Evolutionary conservation across 2,113 vertebrate species (phyloP), one percentile per base, ranked within the genome.

Genomic region (Marmota monax): DNA sequence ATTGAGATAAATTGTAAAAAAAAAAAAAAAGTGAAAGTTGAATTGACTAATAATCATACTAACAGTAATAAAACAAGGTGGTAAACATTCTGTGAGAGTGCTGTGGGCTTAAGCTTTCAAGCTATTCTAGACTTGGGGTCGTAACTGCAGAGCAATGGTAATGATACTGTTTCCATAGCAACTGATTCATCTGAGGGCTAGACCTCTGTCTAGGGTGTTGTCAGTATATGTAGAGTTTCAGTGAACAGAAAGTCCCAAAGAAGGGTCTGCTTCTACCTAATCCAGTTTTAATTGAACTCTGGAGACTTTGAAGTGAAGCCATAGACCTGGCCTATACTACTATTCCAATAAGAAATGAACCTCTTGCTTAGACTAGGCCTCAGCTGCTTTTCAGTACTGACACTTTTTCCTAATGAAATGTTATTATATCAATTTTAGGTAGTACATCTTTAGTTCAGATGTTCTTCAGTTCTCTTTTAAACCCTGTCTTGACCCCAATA

Each of bases 231-330:
- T 95, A 98, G 98, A 98, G 98, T 98, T 98, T 93, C 97, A 96
- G 98, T 97, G 98, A 98, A 97, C 98, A 91, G 97, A 73, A 98
- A 72, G 98, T 98, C 98, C 96, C 98, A 97, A 97, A 97, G 98
- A 98, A 98, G 98, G 98, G 96, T 95, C 98, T 98, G 98, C 98
- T 98, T 98, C 98, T 95, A 98, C 98, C 98, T 99, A 99, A 99
- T 99, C 99, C 99, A 99, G 98, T 99, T 99, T 99, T 99, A 99
- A 99, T 99, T 99, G 99, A 99, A 99, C 99, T 99, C 99, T 98
- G 98, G 99, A 99, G 99, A 99, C 99, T 99, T 99, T 99, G 99
- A 99, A 99, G 99, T 99, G 99, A 98, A 98, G 98, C 99, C 97
- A 98, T 96, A 88, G 99, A 99, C 98, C 99, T 98, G 98, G 99